These are phyloP conservation scores for Polypterus senegalus DNA, from an alignment of 2,113 vertebrate genomes.

Conservation along the genomic window DNA sequence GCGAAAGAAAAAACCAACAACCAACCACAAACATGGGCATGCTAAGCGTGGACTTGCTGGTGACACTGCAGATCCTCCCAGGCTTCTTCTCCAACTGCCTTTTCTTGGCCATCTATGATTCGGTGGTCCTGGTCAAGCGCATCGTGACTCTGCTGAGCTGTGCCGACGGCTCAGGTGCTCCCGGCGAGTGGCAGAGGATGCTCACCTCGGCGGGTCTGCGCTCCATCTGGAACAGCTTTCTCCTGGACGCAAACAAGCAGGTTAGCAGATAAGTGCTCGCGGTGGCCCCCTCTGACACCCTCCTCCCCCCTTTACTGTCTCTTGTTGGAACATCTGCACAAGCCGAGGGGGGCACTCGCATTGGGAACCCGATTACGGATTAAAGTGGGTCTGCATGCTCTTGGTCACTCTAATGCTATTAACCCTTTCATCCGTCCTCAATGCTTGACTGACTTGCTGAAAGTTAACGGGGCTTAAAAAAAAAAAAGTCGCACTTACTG, in stretches of 20 bases:
- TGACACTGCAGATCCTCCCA: constrained; percentile 87
- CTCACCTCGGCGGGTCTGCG: constrained; percentile 85
- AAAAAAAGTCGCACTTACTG: too few species aligned
- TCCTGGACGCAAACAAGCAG: constrained; percentile 90
- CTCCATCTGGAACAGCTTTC: constrained; percentile 91
- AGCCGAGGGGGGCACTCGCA: too few species aligned
- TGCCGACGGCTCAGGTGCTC: constrained; percentile 48
- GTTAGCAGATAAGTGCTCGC: constrained; percentile 38
- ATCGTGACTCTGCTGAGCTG: constrained; percentile 73
- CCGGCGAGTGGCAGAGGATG: constrained; percentile 81
- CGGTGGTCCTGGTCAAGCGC: constrained; percentile 83
- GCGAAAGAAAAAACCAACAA: neutral
- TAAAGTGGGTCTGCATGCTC: too few species aligned
- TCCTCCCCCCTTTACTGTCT: too few species aligned
- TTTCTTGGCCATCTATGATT: constrained; percentile 90
- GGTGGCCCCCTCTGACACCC: too few species aligned
- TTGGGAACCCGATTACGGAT: too few species aligned
- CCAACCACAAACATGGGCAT: constrained; percentile 61
- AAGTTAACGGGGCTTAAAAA: too few species aligned
- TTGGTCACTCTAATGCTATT: too few species aligned
- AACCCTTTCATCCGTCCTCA: too few species aligned
- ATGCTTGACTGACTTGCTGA: too few species aligned
- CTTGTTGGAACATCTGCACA: too few species aligned
- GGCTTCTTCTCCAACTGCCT: constrained; percentile 96
- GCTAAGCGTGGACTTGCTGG: constrained; percentile 80